Evolutionary conservation across 2,797 vertebrate genomes (phyloP).

Genomic region (Chiroxiphia lanceolata): DNA sequence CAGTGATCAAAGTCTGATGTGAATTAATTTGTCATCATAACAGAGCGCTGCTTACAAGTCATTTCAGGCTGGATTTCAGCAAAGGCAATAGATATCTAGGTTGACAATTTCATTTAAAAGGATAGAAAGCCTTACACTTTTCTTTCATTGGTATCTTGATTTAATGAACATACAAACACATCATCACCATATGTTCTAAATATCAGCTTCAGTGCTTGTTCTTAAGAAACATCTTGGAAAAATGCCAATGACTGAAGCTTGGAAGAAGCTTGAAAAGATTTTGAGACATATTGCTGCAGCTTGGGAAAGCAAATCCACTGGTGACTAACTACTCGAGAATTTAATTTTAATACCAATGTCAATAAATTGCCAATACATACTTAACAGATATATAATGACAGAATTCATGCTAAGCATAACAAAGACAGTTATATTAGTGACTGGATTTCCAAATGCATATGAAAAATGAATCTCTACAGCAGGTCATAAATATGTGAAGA

Average conservation of each 20-base stretch:
- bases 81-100: constrained; percentile 78
- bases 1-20: constrained; percentile 79
- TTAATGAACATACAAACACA: constrained; percentile 82
- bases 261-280: constrained; percentile 78
- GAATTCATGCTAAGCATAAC: constrained; percentile 46
- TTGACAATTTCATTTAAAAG: constrained; percentile 82
- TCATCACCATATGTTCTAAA: constrained; percentile 80
- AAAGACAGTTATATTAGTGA: constrained; percentile 12
- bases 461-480: constrained; percentile 56
- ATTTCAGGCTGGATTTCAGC: constrained; percentile 76
- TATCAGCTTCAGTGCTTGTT: constrained; percentile 74
- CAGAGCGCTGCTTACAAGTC: constrained; percentile 74
- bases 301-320: constrained; percentile 75
- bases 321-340: constrained; percentile 77
- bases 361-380: constrained; percentile 73
- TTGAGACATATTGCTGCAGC: constrained; percentile 75
- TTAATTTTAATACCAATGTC: constrained; percentile 74
- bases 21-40: constrained; percentile 83
- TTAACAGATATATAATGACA: constrained; percentile 46
- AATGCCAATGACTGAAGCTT: constrained; percentile 75
- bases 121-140: constrained; percentile 77
- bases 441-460: constrained; percentile 63
- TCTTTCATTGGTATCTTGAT: constrained; percentile 79
- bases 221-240: constrained; percentile 78
- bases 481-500: constrained; percentile 66